Percentiles rank a stretch among this genome's conserved stretches.
Evolutionary conservation across 2,113 vertebrate genomes (phyloP).

Genomic region (Halcyon malimbica): DNA sequence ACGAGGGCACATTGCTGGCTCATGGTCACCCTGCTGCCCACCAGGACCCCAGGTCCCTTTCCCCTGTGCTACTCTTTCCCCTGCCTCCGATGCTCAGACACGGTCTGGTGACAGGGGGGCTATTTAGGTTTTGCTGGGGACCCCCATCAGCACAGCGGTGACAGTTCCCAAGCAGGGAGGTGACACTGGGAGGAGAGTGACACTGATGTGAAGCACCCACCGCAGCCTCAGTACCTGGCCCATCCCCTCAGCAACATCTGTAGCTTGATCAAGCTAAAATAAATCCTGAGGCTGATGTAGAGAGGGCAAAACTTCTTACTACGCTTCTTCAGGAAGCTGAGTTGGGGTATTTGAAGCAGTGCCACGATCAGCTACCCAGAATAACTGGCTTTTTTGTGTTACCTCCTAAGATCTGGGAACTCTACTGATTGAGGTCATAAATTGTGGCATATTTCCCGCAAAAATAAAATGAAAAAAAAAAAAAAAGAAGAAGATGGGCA

Average conservation of each 20-base stretch:
- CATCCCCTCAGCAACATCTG: background rate
- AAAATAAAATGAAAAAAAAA: background rate
- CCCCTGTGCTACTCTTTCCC: no score
- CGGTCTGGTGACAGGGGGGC: background rate
- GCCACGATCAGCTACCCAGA: background rate
- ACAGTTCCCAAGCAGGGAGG: background rate
- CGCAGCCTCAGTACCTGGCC: rapidly evolving
- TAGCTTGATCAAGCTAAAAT: background rate
- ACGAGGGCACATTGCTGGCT: no score
- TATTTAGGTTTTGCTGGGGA: background rate
- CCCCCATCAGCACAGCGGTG: background rate
- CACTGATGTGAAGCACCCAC: background rate
- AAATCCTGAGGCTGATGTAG: background rate
- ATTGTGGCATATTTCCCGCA: background rate
- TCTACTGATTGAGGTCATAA: constrained; percentile 9
- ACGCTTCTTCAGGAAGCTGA: background rate
- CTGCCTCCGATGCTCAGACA: background rate
- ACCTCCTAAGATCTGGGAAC: constrained; percentile 30
- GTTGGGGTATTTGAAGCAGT: background rate
- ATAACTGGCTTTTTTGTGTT: constrained; percentile 37
- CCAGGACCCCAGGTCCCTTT: no score
- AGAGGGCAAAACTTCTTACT: background rate
- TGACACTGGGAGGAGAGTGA: background rate
- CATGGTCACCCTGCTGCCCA: no score
- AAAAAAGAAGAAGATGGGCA: background rate